Evolutionary conservation across 2,797 vertebrate species (phyloP).

Genomic region (Echeneis naucrates): DNA sequence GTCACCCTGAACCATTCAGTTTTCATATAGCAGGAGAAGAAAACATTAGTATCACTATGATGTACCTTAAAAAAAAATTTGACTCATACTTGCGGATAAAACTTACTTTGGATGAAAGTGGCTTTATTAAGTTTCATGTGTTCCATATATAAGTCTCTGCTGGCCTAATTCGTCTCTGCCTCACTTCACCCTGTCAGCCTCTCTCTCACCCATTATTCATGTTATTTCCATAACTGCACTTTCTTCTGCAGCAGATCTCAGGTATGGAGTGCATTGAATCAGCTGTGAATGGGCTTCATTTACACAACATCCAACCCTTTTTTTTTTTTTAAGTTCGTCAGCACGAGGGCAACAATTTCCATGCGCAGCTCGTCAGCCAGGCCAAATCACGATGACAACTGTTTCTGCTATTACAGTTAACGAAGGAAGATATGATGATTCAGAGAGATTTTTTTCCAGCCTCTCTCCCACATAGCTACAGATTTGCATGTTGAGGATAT

Average conservation of each 20-base stretch:
- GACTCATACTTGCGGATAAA: not conserved
- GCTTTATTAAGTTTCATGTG: conserved; percentile 21
- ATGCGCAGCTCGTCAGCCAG: not conserved
- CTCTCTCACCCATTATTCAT: conserved; percentile 46
- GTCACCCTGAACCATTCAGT: not conserved
- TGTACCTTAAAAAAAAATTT: not conserved
- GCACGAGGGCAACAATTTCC: not conserved
- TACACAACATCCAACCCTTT: conserved; percentile 11
- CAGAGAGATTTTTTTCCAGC: too few species aligned
- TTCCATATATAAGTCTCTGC: conserved; percentile 27
- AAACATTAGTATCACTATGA: conserved; percentile 1
- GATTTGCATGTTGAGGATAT: too few species aligned
- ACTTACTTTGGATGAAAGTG: conserved; percentile 1
- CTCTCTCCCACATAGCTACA: too few species aligned
- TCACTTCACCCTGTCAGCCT: conserved; percentile 37
- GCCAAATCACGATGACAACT: not conserved
- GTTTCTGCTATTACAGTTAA: not conserved
- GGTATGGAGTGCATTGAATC: conserved; percentile 7
- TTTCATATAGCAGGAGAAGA: not conserved
- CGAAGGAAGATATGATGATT: too few species aligned
- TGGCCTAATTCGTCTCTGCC: conserved; percentile 39
- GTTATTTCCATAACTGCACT: conserved; percentile 48
- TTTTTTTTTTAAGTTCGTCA: not conserved
- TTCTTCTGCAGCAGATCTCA: conserved; percentile 29
- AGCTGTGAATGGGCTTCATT: conserved; percentile 27